These are phyloP conservation scores for Eulemur macaco DNA, from an alignment of 2,113 vertebrate species.

Conservation along the genomic window DNA sequence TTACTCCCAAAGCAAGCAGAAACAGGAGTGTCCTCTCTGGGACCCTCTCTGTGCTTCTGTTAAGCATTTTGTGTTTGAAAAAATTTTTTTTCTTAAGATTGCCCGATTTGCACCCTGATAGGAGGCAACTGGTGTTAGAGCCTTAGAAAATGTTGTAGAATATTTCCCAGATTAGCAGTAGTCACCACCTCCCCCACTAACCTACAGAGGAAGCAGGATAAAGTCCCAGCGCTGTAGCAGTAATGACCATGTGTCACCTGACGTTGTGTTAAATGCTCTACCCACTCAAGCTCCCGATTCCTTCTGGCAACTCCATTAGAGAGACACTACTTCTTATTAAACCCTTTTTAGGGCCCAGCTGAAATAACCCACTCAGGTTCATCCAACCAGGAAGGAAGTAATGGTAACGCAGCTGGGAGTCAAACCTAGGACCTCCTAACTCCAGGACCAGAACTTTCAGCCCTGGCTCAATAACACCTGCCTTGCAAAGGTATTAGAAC, in stretches of 20 bases:
- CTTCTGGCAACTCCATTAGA: fast-evolving
- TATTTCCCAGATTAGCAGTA: neutral
- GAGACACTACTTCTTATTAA: neutral
- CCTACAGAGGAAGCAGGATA: neutral
- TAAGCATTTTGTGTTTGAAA: neutral
- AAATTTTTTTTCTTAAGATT: neutral
- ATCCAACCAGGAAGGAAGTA: neutral
- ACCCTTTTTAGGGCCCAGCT: neutral
- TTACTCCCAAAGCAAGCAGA: neutral
- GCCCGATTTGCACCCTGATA: neutral
- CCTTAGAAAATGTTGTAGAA: neutral
- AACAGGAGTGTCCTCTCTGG: neutral
- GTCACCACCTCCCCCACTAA: neutral
- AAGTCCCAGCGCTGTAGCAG: fast-evolving
- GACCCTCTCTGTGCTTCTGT: neutral
- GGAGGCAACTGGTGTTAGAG: neutral
- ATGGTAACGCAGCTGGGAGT: fast-evolving
- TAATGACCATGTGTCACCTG: fast-evolving
- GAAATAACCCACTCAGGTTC: neutral
- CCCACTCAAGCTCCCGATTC: fast-evolving
- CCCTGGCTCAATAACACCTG: neutral
- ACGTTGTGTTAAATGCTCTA: fast-evolving
- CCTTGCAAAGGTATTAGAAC: neutral
- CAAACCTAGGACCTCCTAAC: neutral
- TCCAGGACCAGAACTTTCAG: neutral